These are phyloP conservation scores for Bombus difficillimus DNA, from an alignment of 1,140 invertebrate species.

Conservation along the genomic window DNA sequence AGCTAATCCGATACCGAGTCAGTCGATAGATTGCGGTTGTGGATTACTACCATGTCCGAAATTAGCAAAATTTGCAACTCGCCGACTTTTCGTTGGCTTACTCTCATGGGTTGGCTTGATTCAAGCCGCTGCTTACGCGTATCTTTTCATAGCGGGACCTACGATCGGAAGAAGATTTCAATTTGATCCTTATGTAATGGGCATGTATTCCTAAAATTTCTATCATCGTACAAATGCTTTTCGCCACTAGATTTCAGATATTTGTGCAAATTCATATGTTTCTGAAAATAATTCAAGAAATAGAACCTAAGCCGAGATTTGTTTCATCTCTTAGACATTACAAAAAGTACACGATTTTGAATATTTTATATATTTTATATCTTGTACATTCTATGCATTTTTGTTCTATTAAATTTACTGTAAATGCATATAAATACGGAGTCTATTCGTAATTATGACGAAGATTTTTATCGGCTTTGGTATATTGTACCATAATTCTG, in stretches of 20 bases:
- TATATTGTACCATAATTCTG: neutral
- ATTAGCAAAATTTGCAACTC: slow-evolving; percentile 84
- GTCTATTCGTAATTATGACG: neutral
- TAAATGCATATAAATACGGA: neutral
- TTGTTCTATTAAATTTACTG: neutral
- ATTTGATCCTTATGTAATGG: slow-evolving; percentile 81
- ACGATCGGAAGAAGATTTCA: slow-evolving; percentile 82
- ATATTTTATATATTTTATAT: neutral
- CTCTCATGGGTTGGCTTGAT: slow-evolving; percentile 82
- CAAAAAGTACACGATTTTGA: neutral
- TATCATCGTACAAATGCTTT: too few species aligned
- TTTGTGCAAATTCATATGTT: neutral
- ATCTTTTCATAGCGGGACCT: slow-evolving; percentile 84
- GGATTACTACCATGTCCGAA: slow-evolving; percentile 82
- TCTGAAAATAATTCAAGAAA: neutral
- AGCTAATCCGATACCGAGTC: slow-evolving; percentile 77
- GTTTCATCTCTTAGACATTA: neutral
- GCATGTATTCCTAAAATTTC: slow-evolving; percentile 70
- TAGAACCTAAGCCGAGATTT: neutral
- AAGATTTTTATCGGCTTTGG: neutral
- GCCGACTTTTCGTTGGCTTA: slow-evolving; percentile 82
- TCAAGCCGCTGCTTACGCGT: slow-evolving; percentile 83
- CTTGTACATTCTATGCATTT: neutral
- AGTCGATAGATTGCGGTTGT: slow-evolving; percentile 86
- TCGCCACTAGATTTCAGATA: too few species aligned